Percentiles rank a stretch among this genome's conserved stretches.
Evolutionary conservation across 2,113 vertebrate species (phyloP).

Genomic region (Sturnus vulgaris): DNA sequence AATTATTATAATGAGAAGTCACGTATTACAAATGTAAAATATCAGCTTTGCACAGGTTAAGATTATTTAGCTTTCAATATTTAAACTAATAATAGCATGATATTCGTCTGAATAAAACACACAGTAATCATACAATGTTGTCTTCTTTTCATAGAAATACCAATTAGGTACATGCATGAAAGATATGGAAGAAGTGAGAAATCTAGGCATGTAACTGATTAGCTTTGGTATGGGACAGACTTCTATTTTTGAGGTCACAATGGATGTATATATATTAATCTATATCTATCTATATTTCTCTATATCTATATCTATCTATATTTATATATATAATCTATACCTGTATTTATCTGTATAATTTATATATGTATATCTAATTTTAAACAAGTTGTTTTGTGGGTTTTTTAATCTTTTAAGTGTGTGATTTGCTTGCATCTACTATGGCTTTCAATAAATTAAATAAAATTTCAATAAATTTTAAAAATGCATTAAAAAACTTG

Average conservation of each 20-base stretch:
- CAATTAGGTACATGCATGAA: not conserved
- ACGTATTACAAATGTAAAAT: not conserved
- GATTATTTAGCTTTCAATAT: not conserved
- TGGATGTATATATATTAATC: not conserved
- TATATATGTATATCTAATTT: not conserved
- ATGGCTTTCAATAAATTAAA: not conserved
- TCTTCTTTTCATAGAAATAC: not conserved
- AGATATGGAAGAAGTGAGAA: not conserved
- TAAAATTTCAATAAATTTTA: not conserved
- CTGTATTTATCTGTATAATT: not conserved
- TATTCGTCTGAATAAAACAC: not conserved
- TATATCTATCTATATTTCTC: not conserved
- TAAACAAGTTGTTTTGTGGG: not conserved
- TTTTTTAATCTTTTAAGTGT: not conserved
- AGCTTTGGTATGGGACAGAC: not conserved
- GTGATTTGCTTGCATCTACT: not conserved
- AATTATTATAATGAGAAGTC: not conserved
- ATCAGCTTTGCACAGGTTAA: not conserved
- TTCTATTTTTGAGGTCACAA: not conserved
- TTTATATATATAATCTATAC: too few relatives aligned
- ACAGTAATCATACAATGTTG: not conserved
- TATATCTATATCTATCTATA: too few relatives aligned
- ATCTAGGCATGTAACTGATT: not conserved
- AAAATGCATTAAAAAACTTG: not conserved
- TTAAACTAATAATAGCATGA: not conserved